These are phyloP conservation scores for Tetramorium simillimum DNA, from an alignment of 1,140 invertebrate genomes.

Conservation along the genomic window DNA sequence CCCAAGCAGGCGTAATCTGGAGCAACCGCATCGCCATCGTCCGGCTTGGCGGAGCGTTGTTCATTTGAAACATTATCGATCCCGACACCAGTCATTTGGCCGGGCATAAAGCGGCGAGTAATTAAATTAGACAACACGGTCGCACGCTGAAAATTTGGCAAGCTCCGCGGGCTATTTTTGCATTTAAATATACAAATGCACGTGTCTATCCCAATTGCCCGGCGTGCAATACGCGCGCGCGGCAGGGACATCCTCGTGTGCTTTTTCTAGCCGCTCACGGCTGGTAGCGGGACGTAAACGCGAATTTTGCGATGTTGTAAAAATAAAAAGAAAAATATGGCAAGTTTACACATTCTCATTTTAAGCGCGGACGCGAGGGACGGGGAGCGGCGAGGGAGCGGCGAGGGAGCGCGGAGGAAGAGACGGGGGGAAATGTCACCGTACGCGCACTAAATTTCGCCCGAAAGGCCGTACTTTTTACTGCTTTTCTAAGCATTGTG, in stretches of 20 bases:
- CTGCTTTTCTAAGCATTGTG: slow-evolving; percentile 58
- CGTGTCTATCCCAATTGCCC: background rate
- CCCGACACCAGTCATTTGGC: slow-evolving; percentile 10
- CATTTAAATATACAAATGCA: background rate
- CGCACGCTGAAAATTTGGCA: background rate
- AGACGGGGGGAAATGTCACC: slow-evolving; percentile 36
- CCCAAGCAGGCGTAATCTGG: slow-evolving; percentile 63
- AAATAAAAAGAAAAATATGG: slow-evolving; percentile 9
- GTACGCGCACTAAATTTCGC: slow-evolving; percentile 43
- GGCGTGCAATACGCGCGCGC: background rate
- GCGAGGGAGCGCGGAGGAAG: too few relatives aligned
- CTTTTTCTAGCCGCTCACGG: background rate
- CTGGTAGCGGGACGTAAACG: slow-evolving; percentile 2
- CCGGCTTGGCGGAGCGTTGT: slow-evolving; percentile 44
- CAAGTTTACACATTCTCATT: slow-evolving; percentile 45
- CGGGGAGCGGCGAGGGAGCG: too few relatives aligned
- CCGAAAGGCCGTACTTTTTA: slow-evolving; percentile 61
- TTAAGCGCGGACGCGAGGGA: slow-evolving; percentile 4
- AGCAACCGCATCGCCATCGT: slow-evolving; percentile 63
- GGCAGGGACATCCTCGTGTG: background rate
- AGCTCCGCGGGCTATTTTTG: background rate
- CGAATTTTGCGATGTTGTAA: slow-evolving; percentile 27
- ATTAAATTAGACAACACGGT: slow-evolving; percentile 27
- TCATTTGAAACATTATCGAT: slow-evolving; percentile 29
- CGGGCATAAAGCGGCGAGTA: background rate